Evolutionary conservation across 2,797 vertebrate species (phyloP), one percentile per base, ranked within the genome.

Genomic region (Sebastes matsubarae): DNA sequence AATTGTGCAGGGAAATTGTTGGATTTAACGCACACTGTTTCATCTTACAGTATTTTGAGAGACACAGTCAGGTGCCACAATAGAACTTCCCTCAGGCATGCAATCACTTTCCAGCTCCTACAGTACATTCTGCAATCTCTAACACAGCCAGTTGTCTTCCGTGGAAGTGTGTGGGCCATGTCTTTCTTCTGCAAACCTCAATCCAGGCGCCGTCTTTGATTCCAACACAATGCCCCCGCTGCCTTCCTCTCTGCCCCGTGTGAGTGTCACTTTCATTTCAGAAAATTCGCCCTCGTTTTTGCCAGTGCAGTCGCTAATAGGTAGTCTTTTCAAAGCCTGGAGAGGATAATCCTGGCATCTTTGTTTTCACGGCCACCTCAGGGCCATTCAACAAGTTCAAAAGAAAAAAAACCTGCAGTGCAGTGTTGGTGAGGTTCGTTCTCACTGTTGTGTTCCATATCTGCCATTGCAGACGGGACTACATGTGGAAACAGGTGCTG

Each of bases 201-300:
- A 89, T 89, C 84, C 90, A 86, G 84, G 82, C 86, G 2, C n/a
- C 1, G 69, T 79, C 88, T 94, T 94, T 95, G 90, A 94, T 93
- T 89, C 79, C 78, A 91, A 74, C 86, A 90, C 82, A 93, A 90
- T 85, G 79, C 87, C 87, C 87, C 80, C 4, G 59, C 85, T 88
- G 78, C 81, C 69, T 91, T 84, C 83, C 61, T 86, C 83, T 75
- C 77, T 72, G 69, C 79, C 18, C 84, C 25, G 68, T 67, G 54
- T 24, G 79, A 86, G 75, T 86, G 91, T 73, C 87, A 91, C 87
- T 93, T 91, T 92, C 81, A 87, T 91, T 90, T 91, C 71, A 81
- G 61, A 87, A 92, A 84, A 89, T 91, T 89, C 82, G 87, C 77
- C 86, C 83, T 84, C 7, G 20, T 80, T 91, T 88, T 92, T 91